Percentiles rank a stretch among this genome's conserved stretches.
Conservation (phyloP, 2,113 vertebrate species). For the Zeus faber region DNA sequence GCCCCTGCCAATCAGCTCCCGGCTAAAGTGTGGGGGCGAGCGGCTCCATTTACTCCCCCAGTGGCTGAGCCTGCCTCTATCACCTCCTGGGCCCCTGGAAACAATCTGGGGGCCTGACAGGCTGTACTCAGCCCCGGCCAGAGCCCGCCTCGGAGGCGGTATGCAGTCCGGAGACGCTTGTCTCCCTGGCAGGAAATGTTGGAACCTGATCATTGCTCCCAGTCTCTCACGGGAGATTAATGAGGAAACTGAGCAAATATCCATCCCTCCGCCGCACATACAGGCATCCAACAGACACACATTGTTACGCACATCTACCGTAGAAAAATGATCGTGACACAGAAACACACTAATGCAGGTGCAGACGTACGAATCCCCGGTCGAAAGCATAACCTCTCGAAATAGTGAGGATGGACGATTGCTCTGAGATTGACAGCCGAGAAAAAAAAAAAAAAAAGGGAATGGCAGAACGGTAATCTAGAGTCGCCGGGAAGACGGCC, state of each 20-base stretch:
- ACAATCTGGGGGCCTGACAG: constrained; percentile 72
- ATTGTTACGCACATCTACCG: constrained; percentile 15
- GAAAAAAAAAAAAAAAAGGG: constrained; percentile 50
- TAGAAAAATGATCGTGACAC: constrained; percentile 17
- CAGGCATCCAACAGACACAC: constrained; percentile 39
- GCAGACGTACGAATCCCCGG: constrained; percentile 24
- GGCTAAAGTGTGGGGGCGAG: constrained; percentile 61
- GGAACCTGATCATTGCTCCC: constrained; percentile 73
- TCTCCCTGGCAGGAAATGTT: constrained; percentile 76
- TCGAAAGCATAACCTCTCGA: constrained; percentile 30
- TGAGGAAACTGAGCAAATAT: constrained; percentile 58
- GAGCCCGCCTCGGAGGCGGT: constrained; percentile 60
- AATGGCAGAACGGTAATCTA: constrained; percentile 47
- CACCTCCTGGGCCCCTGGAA: constrained; percentile 72
- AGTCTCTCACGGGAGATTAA: constrained; percentile 71
- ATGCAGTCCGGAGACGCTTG: constrained; percentile 70
- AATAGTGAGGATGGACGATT: constrained; percentile 38
- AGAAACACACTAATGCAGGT: constrained; percentile 43
- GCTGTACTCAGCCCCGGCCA: constrained; percentile 59
- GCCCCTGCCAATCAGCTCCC: constrained; percentile 57
- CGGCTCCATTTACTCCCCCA: constrained; percentile 59
- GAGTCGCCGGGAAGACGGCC: constrained; percentile 60
- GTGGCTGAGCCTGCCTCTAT: constrained; percentile 70
- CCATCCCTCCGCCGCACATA: constrained; percentile 41
- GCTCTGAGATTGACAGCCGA: constrained; percentile 51